Base-by-base conservation (phyloP, 2,797 vertebrate genomes). In the Tapera naevia region DNA sequence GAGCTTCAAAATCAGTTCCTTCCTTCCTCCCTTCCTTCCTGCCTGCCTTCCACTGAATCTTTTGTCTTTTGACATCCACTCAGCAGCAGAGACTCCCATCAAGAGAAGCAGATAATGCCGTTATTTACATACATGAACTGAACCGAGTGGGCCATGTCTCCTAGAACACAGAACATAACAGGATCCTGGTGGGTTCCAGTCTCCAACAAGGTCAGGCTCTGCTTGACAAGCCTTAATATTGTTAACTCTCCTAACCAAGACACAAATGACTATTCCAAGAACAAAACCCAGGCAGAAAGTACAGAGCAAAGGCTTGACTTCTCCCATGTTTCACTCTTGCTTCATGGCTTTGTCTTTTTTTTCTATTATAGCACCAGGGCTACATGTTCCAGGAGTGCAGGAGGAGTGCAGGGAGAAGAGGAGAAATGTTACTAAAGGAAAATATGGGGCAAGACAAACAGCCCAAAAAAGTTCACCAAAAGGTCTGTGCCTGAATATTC, bases 321-420 rank as follows among this genome's bases (percentile, higher is more conserved):
- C 25, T 75, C 16, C 14, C 6, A 6, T 46, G 30, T 84, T 53
- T 17, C 46, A 13, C 19, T 80, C 10, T 37, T 51, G 7, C 18
- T 22, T 37, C 18, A 7, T 19, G 27, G 3, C 8, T 48, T 16
- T 57, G 25, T 1, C 1, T 43, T 50, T 45, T 45, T n/a, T 60
- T 58, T 6, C 19, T 51, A 1, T 41, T 72, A 17, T 4, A 51
- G 16, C 6, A 48, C 17, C 43, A 64, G 12, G 5, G 7, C 64
- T 7, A 17, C 0, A 0, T 15, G 5, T 65, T 72, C 17, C 35
- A 67, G 30, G 18, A 64, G 8, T 43, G 7, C 24, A 60, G 6
- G 9, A 9, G 19, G 33, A 27, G 15, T 73, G 24, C 23, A 43
- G 13, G 12, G 5, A 60, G 3, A 3, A 51, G 16, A 11, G 4